A percentile compares a stretch with the other conserved stretches of the same genome.
Evolutionary conservation across 1,140 invertebrate species (phyloP).

Genomic region (Eufriesea mexicana): DNA sequence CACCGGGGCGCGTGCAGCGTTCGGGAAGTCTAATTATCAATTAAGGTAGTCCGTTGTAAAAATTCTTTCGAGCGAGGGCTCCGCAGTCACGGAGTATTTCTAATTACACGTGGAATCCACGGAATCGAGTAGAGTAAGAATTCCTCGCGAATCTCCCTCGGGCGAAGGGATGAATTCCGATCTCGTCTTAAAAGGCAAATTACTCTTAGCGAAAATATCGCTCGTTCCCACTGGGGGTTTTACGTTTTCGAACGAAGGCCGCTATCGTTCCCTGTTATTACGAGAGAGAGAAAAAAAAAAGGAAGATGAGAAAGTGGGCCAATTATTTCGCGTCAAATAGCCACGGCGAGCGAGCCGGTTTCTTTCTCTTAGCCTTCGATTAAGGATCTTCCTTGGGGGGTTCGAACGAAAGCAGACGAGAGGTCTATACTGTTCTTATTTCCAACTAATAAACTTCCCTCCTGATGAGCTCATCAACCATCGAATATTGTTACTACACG

Average conservation of each 20-base stretch:
- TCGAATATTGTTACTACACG: conserved; percentile 34
- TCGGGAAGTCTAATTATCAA: neutral
- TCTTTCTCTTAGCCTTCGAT: conserved; percentile 38
- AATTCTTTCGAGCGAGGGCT: neutral
- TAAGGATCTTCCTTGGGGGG: conserved; percentile 30
- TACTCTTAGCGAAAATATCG: neutral
- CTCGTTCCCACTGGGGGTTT: neutral
- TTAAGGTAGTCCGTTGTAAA: neutral
- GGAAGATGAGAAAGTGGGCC: conserved; percentile 35
- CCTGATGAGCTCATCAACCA: conserved; percentile 48
- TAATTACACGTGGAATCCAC: neutral
- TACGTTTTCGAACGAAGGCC: conserved; percentile 17
- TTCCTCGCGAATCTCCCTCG: neutral
- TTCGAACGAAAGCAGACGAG: neutral
- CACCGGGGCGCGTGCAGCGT: neutral
- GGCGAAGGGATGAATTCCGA: neutral
- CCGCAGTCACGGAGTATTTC: neutral
- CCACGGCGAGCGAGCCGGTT: conserved; percentile 17
- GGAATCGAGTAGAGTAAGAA: neutral
- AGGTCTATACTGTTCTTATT: conserved; percentile 50
- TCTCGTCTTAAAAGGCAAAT: conserved; percentile 15
- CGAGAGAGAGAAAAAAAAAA: neutral
- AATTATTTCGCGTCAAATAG: conserved; percentile 61
- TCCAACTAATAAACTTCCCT: conserved; percentile 54
- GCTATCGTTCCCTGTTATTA: conserved; percentile 31